phyloP scores from a whole-genome alignment of 2,113 vertebrate species.

The Ardeotis arabs region DNA sequence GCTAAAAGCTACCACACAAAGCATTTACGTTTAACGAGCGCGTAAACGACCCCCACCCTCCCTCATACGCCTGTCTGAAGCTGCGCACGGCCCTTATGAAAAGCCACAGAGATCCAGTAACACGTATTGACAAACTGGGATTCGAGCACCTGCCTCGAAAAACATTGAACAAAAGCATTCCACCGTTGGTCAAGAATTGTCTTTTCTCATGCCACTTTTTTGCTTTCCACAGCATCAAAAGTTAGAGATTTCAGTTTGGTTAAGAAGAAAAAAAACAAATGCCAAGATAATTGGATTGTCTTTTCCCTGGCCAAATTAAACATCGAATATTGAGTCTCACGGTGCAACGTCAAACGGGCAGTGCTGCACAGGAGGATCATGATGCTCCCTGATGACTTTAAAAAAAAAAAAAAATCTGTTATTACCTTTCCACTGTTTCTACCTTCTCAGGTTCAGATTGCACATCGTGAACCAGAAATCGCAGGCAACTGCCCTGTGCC shows the following conservation, averaged over 20 bases:
- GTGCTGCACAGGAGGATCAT: not conserved
- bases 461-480: not conserved
- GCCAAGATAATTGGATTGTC: not conserved
- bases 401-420: not conserved
- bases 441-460: not conserved
- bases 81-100: too few species aligned
- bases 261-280: not conserved
- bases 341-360: not conserved
- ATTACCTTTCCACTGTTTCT: not conserved
- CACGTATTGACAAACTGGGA: too few species aligned
- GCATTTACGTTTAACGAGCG: slow-evolving; percentile 50
- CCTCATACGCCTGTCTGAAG: not conserved
- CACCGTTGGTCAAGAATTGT: not conserved
- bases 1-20: slow-evolving; percentile 45
- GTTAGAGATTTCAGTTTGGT: not conserved
- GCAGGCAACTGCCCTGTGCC: not conserved
- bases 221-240: not conserved
- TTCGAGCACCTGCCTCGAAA: not conserved
- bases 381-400: not conserved
- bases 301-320: not conserved
- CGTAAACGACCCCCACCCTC: not conserved
- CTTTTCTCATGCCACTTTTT: not conserved
- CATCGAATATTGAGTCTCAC: not conserved
- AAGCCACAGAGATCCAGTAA: not conserved
- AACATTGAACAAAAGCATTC: not conserved